Base-by-base conservation (phyloP, 2,888 invertebrate species). In the Theretra japonica region DNA sequence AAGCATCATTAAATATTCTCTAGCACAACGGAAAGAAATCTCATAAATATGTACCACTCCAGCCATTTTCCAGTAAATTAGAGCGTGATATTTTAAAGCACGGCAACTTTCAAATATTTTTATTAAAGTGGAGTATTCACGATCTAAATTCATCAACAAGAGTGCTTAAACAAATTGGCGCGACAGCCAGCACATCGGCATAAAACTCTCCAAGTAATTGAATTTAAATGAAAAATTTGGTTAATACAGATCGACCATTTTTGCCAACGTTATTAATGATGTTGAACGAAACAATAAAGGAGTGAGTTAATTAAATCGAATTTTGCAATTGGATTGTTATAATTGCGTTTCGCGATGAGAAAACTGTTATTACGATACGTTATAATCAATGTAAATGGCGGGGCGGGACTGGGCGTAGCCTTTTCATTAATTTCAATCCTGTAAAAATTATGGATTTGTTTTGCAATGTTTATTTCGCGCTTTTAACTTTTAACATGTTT, bases 151-250 rank as follows among this genome's bases (percentile, higher is more conserved):
- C 58, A 53, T 19, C 73, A 70, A 72, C 74, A 70, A 70, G 76
- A 80, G 76, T 80, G 79, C 81, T 82, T 79, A 78, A 75, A 76
- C 75, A 79, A 82, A 82, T 82, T 80, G 81, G 77, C 73, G 70
- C 73, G 79, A 74, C 74, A 68, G 71, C 73, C 75, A 75, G 78
- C 72, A 70, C 74, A 75, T 73, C 69, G 71, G 70, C 73, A 74
- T 75, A 77, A 79, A 80, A 79, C 79, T 80, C 80, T 81, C 77
- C 70, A 79, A 70, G 76, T 76, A 79, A 83, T 81, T 78, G 80
- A 75, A 79, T 78, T 79, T 79, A 79, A 76, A 75, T 77, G 53
- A 75, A 76, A 78, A 81, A 78, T 77, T 77, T 76, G 76, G 79
- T 79, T 80, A 78, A 76, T 74, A 76, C 75, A 71, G 71, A 58